Evolutionary conservation across 2,797 vertebrate species (phyloP).

Genomic region (Atherinosoma microstoma): DNA sequence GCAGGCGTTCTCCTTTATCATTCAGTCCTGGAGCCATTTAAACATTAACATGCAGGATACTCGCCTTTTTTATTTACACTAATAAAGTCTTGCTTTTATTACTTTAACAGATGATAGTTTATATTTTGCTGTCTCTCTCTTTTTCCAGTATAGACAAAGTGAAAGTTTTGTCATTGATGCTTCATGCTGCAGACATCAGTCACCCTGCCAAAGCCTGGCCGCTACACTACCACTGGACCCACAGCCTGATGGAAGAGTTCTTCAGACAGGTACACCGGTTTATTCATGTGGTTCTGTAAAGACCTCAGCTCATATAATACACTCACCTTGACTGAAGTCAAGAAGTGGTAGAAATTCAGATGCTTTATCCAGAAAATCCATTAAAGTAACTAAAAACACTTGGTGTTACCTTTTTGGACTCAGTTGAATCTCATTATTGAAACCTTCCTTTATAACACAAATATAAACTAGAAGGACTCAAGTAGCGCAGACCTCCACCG

Average conservation of each 20-base stretch:
- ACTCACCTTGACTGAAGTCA: no score
- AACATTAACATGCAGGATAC: background rate
- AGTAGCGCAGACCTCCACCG: no score
- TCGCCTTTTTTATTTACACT: background rate
- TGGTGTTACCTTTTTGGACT: no score
- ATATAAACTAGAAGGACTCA: no score
- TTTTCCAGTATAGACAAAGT: slow-evolving; percentile 92
- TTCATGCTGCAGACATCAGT: slow-evolving; percentile 98
- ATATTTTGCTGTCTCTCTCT: background rate
- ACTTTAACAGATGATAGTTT: background rate
- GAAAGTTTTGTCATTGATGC: slow-evolving; percentile 96
- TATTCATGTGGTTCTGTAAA: background rate
- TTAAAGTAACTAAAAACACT: no score
- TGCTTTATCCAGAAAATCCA: no score
- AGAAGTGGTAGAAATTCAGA: no score
- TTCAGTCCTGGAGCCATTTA: background rate
- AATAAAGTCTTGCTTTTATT: background rate
- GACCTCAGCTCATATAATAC: no score
- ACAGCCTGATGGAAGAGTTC: slow-evolving; percentile 98
- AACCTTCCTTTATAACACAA: no score
- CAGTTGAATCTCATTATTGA: no score
- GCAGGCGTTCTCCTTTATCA: background rate
- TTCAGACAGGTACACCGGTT: slow-evolving; percentile 90
- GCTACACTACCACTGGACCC: slow-evolving; percentile 95
- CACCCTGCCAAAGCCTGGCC: slow-evolving; percentile 96